Evolutionary conservation across 2,888 invertebrate genomes (phyloP), one percentile per base, ranked within the genome.

Genomic region (Pandemis corylana): DNA sequence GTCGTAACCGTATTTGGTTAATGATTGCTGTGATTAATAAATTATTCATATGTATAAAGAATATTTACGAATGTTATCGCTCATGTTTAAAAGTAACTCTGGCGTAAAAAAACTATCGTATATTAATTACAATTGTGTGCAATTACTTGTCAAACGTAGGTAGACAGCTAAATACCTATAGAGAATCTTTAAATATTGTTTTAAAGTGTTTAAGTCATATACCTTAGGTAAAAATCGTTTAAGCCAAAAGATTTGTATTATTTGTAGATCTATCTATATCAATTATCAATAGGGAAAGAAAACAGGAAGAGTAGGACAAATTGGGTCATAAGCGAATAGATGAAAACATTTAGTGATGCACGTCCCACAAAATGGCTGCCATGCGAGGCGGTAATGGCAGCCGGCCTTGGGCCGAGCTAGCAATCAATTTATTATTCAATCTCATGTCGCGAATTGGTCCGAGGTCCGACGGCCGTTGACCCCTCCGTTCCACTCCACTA

Each of bases 391-490:
- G 88, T 85, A 90, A 92, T 92, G 91, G 91, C 90, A 79, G 87
- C 87, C 89, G 93, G 93, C 94, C 93, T 93, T 93, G 93, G 88
- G 85, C 81, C 83, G 87, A 84, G 89, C 86, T 90, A 87, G 91
- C 93, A 91, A 93, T 93, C 93, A 93, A 90, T 91, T 91, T 93
- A 93, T 93, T 94, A 94, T 94, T 94, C 94, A 94, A 94, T 94
- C 94, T 93, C 93, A 91, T 93, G 91, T 94, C 91, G 93, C 93
- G 90, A 94, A 94, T 94, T 94, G 92, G 94, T 92, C 88, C 94
- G 94, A 94, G 94, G 94, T 90, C 90, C 84, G 83, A 77, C 84
- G 93, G 89, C 81, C 90, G 84, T 89, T 91, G 92, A 94, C 90
- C 91, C 83, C 81, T 79, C 83, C 85, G 84, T 83, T 88, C 88